phyloP scores from a whole-genome alignment of 2,888 invertebrate species.

The Rhagium mordax region DNA sequence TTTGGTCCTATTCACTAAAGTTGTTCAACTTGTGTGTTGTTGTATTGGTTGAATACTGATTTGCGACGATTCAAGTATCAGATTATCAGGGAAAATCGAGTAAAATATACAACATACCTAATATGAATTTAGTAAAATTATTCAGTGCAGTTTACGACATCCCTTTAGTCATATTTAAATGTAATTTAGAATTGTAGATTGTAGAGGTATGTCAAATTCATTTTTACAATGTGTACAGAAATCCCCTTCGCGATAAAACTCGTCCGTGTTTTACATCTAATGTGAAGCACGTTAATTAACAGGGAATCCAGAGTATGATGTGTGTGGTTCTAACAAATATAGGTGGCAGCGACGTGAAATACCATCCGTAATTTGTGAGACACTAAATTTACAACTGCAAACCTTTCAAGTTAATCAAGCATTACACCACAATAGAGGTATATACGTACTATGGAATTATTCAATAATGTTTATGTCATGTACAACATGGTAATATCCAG shows the following conservation, averaged over 20 bases:
- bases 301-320: not conserved
- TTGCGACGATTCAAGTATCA: too few relatives aligned
- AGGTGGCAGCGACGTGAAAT: not conserved
- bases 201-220: too few relatives aligned
- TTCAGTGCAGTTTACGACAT: too few relatives aligned
- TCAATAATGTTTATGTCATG: not conserved
- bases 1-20: slow-evolving; percentile 32
- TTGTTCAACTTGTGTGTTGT: slow-evolving; percentile 6
- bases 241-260: not conserved
- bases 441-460: not conserved
- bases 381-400: not conserved
- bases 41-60: too few relatives aligned
- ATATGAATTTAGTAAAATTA: too few relatives aligned
- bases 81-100: too few relatives aligned
- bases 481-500: not conserved
- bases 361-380: not conserved
- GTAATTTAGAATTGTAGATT: too few relatives aligned
- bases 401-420: not conserved
- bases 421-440: not conserved
- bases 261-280: not conserved
- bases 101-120: too few relatives aligned
- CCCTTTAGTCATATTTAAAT: too few relatives aligned
- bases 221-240: too few relatives aligned
- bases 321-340: not conserved
- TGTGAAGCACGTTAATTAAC: not conserved